phyloP scores from a whole-genome alignment of 2,888 invertebrate genomes.

The Lasiommata megera region DNA sequence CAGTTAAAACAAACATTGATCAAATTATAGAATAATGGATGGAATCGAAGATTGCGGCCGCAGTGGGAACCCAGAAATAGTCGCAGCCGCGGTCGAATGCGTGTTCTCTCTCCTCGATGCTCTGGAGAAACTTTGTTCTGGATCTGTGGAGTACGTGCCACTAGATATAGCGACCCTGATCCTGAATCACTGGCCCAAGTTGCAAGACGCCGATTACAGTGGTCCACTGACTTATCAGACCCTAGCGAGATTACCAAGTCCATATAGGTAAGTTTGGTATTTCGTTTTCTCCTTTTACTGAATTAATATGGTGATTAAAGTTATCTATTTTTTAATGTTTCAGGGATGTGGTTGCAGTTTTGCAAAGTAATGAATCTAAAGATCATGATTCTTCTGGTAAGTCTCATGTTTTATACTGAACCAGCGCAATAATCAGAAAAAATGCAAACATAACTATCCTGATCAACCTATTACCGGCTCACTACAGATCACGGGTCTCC shows the following conservation, averaged over 20 bases:
- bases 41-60: constrained; percentile 96
- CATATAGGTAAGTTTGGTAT: constrained; percentile 81
- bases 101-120: constrained; percentile 91
- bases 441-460: neutral
- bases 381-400: constrained; percentile 75
- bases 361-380: constrained; percentile 85
- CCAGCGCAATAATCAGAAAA: neutral
- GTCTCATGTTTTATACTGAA: neutral
- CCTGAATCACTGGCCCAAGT: constrained; percentile 83
- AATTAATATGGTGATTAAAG: too few species aligned
- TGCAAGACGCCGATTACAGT: constrained; percentile 90
- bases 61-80: constrained; percentile 87
- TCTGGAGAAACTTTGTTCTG: constrained; percentile 90
- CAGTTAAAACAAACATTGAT: too few species aligned
- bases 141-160: constrained; percentile 72
- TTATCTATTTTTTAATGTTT: constrained; percentile 34
- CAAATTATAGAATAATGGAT: constrained; percentile 90
- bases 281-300: too few species aligned
- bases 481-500: too few species aligned
- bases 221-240: constrained; percentile 93
- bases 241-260: constrained; percentile 90
- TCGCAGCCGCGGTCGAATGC: constrained; percentile 91
- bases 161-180: constrained; percentile 72
- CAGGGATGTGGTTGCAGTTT: constrained; percentile 86
- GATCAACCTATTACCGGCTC: too few species aligned